These are phyloP conservation scores for Cephus nigrinus DNA, from an alignment of 2,888 invertebrate genomes.

Conservation along the genomic window DNA sequence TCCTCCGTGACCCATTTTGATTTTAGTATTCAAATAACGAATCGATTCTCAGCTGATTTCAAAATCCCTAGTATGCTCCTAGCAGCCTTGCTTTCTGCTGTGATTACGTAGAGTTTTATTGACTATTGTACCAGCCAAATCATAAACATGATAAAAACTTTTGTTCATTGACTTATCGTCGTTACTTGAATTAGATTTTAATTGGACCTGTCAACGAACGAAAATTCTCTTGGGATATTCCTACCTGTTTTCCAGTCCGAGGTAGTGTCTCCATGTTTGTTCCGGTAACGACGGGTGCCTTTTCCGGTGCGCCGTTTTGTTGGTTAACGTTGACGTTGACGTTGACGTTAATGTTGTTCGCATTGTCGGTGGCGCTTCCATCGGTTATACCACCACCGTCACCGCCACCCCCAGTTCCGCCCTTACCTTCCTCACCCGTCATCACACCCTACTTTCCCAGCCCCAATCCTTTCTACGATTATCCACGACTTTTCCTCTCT, in stretches of 20 bases:
- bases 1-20: too few species aligned
- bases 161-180: too few species aligned
- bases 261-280: constrained; percentile 73
- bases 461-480: not conserved
- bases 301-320: constrained; percentile 67
- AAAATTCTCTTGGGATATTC: not conserved
- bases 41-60: too few species aligned
- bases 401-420: constrained; percentile 47
- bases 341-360: constrained; percentile 70
- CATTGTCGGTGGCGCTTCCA: constrained; percentile 64
- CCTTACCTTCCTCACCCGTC: constrained; percentile 63
- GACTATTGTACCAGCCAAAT: too few species aligned
- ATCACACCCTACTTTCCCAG: constrained; percentile 41
- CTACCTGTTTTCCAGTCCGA: constrained; percentile 71
- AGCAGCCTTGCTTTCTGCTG: too few species aligned
- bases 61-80: too few species aligned
- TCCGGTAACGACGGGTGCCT: constrained; percentile 72
- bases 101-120: too few species aligned
- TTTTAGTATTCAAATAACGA: too few species aligned
- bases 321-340: constrained; percentile 72
- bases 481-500: constrained; percentile 18
- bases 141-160: too few species aligned
- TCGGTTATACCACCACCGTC: constrained; percentile 34
- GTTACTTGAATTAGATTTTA: too few species aligned
- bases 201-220: too few species aligned